Evolutionary conservation across 1,140 invertebrate genomes (phyloP).

Genomic region (Aphis craccivora): DNA sequence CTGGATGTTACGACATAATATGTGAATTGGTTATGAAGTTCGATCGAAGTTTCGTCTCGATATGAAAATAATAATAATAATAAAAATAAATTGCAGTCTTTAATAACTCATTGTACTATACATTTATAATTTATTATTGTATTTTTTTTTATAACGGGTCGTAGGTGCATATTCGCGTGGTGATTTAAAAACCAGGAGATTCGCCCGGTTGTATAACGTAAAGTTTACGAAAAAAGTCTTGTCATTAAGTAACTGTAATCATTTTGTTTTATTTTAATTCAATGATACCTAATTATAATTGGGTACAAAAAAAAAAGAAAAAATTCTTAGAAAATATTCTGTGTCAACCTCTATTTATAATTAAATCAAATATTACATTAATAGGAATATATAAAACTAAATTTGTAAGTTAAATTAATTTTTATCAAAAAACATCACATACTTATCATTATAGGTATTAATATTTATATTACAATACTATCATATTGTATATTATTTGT

Average conservation of each 20-base stretch:
- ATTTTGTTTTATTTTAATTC: neutral
- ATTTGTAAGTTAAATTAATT: neutral
- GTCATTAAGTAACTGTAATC: neutral
- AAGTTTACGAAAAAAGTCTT: neutral
- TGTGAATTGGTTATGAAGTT: neutral
- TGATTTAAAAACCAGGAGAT: neutral
- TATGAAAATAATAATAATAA: neutral
- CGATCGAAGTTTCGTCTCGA: neutral
- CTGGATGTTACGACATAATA: neutral
- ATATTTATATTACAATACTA: too few species aligned
- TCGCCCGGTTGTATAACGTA: neutral
- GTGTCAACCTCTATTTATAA: too few species aligned
- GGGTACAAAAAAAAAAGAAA: too few species aligned
- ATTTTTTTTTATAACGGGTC: neutral
- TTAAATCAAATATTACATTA: too few species aligned
- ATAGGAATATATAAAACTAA: too few species aligned
- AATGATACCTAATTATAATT: neutral
- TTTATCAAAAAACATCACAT: neutral
- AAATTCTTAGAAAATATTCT: too few species aligned
- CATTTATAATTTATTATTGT: neutral
- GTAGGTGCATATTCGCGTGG: neutral
- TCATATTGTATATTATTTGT: neutral
- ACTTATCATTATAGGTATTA: too few species aligned
- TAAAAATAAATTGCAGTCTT: neutral
- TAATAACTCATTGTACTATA: neutral